phyloP scores from a whole-genome alignment of 2,113 vertebrate genomes.

The Cyanoramphus novaezelandiae region DNA sequence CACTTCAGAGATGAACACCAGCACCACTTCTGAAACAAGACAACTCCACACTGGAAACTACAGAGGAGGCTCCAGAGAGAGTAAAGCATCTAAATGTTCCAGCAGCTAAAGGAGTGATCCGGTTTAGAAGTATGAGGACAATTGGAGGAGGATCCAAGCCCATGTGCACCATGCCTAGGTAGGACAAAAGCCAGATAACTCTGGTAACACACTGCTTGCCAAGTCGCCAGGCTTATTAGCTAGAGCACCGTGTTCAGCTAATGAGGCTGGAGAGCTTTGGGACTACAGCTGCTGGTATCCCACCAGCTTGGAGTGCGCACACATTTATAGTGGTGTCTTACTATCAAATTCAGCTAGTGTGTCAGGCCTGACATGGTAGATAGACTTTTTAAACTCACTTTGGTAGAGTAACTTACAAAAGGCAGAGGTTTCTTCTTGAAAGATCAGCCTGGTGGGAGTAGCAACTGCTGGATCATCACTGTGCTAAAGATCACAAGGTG shows the following conservation, averaged over 20 bases:
- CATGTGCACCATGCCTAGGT: fast-evolving
- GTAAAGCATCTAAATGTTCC: not conserved
- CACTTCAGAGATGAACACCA: not conserved
- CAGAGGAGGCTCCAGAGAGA: not conserved
- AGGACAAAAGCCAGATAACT: not conserved
- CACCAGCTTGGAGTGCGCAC: fast-evolving
- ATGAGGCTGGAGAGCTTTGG: not conserved
- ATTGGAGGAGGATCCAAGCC: not conserved
- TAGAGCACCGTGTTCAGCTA: not conserved
- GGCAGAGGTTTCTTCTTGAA: not conserved
- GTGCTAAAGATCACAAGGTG: not conserved
- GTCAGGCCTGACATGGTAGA: not conserved
- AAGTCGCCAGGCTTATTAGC: not conserved
- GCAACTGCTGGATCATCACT: not conserved
- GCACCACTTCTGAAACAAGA: not conserved
- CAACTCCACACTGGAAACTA: not conserved
- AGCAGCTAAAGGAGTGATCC: not conserved
- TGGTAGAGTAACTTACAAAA: not conserved
- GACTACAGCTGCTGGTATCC: not conserved
- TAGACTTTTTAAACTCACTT: not conserved
- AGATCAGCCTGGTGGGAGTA: not conserved
- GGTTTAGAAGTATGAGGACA: not conserved
- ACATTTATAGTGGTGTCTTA: not conserved
- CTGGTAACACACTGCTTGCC: not conserved
- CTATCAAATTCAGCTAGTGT: not conserved